Conservation (phyloP, 2,113 vertebrate species). For the Lepus timidus region DNA sequence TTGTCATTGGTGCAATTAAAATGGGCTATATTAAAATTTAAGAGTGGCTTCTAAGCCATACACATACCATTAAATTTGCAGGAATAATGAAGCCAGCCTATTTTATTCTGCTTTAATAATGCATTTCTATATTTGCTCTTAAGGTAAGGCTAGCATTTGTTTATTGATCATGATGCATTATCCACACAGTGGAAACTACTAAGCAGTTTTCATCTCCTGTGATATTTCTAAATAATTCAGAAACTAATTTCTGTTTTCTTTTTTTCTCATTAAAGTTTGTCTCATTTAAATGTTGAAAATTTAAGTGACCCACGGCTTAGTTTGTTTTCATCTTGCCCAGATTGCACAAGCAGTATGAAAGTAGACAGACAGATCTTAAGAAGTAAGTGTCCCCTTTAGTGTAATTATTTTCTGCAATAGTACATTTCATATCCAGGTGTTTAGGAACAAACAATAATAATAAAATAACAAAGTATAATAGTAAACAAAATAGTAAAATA, state of each 20-base stretch:
- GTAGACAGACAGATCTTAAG: neutral
- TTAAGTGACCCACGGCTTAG: conserved; percentile 47
- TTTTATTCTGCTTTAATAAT: conserved; percentile 89
- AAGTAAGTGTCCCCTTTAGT: neutral
- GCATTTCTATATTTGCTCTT: conserved; percentile 85
- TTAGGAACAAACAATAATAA: neutral
- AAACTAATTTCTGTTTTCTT: conserved; percentile 83
- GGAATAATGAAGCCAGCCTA: conserved; percentile 86
- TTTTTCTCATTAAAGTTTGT: conserved; percentile 79
- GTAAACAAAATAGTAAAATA: neutral
- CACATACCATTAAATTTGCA: conserved; percentile 82
- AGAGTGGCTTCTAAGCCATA: conserved; percentile 72
- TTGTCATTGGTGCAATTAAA: conserved; percentile 75
- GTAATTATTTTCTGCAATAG: neutral
- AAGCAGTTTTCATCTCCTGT: conserved; percentile 87
- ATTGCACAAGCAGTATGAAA: neutral
- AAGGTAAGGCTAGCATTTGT: conserved; percentile 84
- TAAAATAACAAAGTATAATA: too few species aligned
- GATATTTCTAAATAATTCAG: conserved; percentile 89
- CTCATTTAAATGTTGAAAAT: conserved; percentile 78
- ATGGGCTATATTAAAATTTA: conserved; percentile 80
- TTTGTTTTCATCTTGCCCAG: conserved; percentile 45
- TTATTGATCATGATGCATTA: conserved; percentile 90
- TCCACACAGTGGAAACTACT: conserved; percentile 85
- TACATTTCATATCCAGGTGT: neutral